Evolutionary conservation across 2,888 invertebrate species (phyloP).

Genomic region (Sceliomorpha sp.): DNA sequence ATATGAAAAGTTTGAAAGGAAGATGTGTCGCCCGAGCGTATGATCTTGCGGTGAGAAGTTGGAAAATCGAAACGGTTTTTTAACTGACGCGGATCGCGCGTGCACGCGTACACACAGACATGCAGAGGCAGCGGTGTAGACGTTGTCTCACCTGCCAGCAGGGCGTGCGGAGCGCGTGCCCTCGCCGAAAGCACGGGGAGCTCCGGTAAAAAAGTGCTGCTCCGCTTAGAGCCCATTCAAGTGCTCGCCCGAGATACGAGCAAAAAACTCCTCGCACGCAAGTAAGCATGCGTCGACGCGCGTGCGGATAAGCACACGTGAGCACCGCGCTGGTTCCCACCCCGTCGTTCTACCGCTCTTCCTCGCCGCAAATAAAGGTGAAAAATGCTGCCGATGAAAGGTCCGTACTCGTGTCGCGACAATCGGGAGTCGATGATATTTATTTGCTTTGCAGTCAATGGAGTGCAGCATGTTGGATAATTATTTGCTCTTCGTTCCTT

Average conservation of each 20-base stretch:
- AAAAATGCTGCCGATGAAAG: conserved; percentile 35
- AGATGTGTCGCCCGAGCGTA: no score
- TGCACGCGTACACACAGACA: conserved; percentile 21
- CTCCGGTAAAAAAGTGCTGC: conserved; percentile 63
- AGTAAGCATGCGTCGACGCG: conserved; percentile 40
- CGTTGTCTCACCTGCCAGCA: conserved; percentile 64
- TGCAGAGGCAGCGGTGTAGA: neutral
- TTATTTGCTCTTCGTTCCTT: neutral
- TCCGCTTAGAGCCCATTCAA: conserved; percentile 33
- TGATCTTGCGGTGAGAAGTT: no score
- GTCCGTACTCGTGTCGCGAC: conserved; percentile 24
- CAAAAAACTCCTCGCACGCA: conserved; percentile 37
- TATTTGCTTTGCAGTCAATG: conserved; percentile 27
- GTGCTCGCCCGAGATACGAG: conserved; percentile 45
- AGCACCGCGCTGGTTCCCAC: conserved; percentile 61
- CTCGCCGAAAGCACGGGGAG: conserved; percentile 44
- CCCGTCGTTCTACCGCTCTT: conserved; percentile 57
- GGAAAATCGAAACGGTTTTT: no score
- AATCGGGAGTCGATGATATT: conserved; percentile 20
- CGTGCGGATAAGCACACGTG: conserved; percentile 45
- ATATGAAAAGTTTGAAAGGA: no score
- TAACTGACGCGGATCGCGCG: no score
- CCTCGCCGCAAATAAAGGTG: conserved; percentile 61
- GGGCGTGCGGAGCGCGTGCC: conserved; percentile 71
- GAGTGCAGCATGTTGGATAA: conserved; percentile 5